Conservation (phyloP, 1,140 invertebrate species). For the Drosophila leontia region DNA sequence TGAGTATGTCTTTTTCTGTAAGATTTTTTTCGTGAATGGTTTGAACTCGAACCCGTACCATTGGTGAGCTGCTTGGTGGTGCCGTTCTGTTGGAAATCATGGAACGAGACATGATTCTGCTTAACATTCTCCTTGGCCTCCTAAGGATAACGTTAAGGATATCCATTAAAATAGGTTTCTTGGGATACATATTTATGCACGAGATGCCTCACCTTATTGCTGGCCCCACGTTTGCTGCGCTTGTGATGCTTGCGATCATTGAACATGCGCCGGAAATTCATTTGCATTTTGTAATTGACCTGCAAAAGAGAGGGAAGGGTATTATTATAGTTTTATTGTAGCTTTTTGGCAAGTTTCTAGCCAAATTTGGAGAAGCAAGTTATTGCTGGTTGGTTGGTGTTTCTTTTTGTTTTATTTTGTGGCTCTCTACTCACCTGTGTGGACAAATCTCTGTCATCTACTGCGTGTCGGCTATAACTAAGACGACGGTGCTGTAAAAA, state of each 20-base stretch:
- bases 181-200: background rate
- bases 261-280: conserved; percentile 94
- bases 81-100: conserved; percentile 94
- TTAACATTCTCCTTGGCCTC: conserved; percentile 87
- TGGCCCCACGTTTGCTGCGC: conserved; percentile 90
- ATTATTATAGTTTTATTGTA: background rate
- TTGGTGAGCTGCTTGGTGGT: conserved; percentile 93
- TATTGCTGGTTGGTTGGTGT: conserved; percentile 6
- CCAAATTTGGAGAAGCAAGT: background rate
- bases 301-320: conserved; percentile 58
- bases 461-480: conserved; percentile 95
- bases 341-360: background rate
- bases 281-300: conserved; percentile 96
- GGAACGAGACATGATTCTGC: conserved; percentile 94
- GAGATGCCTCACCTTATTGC: conserved; percentile 87
- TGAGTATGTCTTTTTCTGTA: conserved; percentile 85
- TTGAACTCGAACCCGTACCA: conserved; percentile 89
- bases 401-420: background rate
- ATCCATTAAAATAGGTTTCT: conserved; percentile 23
- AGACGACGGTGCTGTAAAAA: conserved; percentile 92
- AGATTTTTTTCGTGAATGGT: conserved; percentile 84
- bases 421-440: conserved; percentile 86
- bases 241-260: conserved; percentile 92
- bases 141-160: conserved; percentile 21
- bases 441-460: conserved; percentile 94